These are phyloP conservation scores for Drosophila prolongata DNA, from an alignment of 2,888 invertebrate genomes.

Conservation along the genomic window DNA sequence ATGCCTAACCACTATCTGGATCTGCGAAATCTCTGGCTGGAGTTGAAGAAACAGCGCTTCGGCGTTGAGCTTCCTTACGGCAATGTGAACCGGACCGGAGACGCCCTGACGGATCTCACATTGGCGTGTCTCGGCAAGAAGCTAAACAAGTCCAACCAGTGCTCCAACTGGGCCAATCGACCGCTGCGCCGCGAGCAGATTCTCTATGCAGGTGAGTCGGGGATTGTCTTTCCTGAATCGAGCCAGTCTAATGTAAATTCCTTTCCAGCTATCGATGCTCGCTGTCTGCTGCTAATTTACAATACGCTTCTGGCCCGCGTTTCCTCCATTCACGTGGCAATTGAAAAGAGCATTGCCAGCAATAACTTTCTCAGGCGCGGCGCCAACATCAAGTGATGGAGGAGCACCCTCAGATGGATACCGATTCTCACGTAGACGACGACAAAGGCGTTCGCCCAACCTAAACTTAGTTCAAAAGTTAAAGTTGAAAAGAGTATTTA, in stretches of 20 bases:
- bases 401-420: conserved; percentile 3
- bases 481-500: conserved; percentile 62
- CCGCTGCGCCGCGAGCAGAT: conserved; percentile 92
- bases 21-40: conserved; percentile 87
- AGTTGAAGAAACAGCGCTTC: conserved; percentile 84
- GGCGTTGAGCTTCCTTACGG: conserved; percentile 86
- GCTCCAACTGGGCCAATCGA: conserved; percentile 95
- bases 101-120: conserved; percentile 90
- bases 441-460: conserved; percentile 30
- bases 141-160: conserved; percentile 94
- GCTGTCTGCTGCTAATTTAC: conserved; percentile 93
- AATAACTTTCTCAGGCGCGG: conserved; percentile 67
- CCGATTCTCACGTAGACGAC: conserved; percentile 18
- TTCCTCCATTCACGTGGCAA: conserved; percentile 75
- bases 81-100: conserved; percentile 85
- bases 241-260: not conserved
- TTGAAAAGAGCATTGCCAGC: conserved; percentile 70
- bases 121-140: conserved; percentile 90
- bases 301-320: conserved; percentile 85
- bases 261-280: conserved; percentile 91
- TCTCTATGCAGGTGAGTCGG: conserved; percentile 88
- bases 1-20: conserved; percentile 86
- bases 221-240: not conserved
- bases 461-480: conserved; percentile 44
- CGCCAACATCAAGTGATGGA: conserved; percentile 31